Conservation (phyloP, 1,140 invertebrate genomes). For the Latrodectus geometricus region DNA sequence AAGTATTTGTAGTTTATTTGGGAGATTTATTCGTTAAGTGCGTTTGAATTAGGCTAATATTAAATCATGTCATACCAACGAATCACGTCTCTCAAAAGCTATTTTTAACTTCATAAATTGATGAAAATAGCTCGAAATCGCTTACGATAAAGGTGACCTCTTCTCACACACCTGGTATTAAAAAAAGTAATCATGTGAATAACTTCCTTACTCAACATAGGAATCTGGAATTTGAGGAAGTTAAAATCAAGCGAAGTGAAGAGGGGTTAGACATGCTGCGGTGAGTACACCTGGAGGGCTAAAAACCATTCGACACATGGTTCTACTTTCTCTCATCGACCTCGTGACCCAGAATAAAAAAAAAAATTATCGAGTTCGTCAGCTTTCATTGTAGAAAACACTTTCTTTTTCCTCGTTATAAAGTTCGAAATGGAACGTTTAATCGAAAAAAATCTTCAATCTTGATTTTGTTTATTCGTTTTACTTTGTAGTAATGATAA, state of each 20-base stretch:
- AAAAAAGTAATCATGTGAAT: not conserved
- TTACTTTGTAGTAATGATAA: no score
- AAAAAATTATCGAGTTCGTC: slow-evolving; percentile 20
- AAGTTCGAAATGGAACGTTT: not conserved
- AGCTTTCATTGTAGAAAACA: slow-evolving; percentile 12
- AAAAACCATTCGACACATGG: not conserved
- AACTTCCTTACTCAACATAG: not conserved
- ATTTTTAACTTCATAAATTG: no score
- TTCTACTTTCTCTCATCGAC: slow-evolving; percentile 48
- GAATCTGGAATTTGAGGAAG: slow-evolving; percentile 35
- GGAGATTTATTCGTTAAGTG: no score
- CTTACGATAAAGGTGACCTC: no score
- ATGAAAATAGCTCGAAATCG: no score
- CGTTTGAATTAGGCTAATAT: no score
- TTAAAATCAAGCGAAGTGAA: not conserved
- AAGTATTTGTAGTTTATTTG: no score
- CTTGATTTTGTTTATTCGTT: slow-evolving; percentile 24
- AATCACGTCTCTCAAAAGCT: no score
- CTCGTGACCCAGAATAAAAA: slow-evolving; percentile 34
- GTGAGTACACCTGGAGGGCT: not conserved
- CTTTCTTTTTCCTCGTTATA: slow-evolving; percentile 26
- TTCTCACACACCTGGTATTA: no score
- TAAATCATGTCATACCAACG: no score
- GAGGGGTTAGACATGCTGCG: slow-evolving; percentile 7
- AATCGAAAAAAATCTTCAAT: not conserved